Evolutionary conservation across 1,140 invertebrate genomes (phyloP), one percentile per base, ranked within the genome.

Genomic region (Musca vetustissima): DNA sequence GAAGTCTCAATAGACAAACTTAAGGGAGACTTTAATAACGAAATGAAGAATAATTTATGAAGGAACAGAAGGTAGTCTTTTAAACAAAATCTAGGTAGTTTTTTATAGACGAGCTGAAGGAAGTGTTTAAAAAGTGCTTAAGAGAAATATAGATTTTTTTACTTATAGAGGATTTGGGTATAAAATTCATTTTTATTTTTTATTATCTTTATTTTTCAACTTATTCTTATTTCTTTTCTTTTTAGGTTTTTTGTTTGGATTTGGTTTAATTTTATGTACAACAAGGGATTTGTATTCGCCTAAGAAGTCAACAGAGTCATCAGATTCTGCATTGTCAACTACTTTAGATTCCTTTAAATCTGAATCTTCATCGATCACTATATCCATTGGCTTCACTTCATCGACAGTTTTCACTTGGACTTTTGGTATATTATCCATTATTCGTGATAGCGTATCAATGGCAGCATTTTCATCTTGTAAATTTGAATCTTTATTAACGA

Each of bases 171-270:
- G n/a, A n/a, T n/a, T n/a, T n/a, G n/a, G n/a, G n/a, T n/a, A n/a
- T n/a, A 17, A 3, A 21, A 50, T 50, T 50, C 13, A 13, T 6
- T 43, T 7, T 43, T 43, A 43, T 43, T 43, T 43, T 43, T 43
- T 43, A 43, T 11, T 43, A 11, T 11, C 11, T 43, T 43, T 43
- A 43, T 43, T 43, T 43, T 43, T 43, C 11, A 11, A 6, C 6
- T 43, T 49, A 19, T 65, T 65, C 47, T 65, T 65, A 21, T 65
- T 65, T 13, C 64, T 43, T 65, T 65, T 65, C 48, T 65, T 65
- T 28, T 50, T 65, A 2, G 43, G 43, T 3, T 49, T 65, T 48
- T 50, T 48, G 36, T 65, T 50, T 0, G 64, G 47, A 50, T 65
- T 65, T 15, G 28, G 28, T 49, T 50, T 49, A 9, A 65, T 65